Conservation (phyloP, 2,113 vertebrate genomes). For the Bufo gargarizans region DNA sequence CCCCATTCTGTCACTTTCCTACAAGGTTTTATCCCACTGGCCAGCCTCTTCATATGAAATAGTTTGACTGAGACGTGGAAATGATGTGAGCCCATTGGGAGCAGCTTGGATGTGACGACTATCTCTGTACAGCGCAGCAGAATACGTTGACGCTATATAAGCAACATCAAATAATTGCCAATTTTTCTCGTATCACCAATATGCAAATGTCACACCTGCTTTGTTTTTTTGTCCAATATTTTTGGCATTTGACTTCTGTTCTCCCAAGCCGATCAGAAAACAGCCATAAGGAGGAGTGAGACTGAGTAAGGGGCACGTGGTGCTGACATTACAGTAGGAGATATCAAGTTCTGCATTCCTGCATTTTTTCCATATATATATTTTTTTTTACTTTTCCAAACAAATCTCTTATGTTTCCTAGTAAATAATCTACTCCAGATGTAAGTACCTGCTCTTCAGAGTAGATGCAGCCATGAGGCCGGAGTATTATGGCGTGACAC, state of each 20-base stretch:
- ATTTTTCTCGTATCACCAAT: background rate
- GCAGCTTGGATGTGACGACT: too few species aligned
- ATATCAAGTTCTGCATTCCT: slow-evolving; percentile 28
- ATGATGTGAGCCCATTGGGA: too few species aligned
- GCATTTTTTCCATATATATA: background rate
- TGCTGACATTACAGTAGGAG: slow-evolving; percentile 2
- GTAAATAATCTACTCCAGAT: slow-evolving; percentile 44
- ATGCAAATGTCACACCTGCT: background rate
- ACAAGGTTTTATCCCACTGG: too few species aligned
- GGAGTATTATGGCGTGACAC: slow-evolving; percentile 6
- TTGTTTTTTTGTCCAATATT: background rate
- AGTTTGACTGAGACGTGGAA: too few species aligned
- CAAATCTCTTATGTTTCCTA: slow-evolving; percentile 30
- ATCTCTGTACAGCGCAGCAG: too few species aligned
- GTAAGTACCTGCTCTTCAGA: slow-evolving; percentile 42
- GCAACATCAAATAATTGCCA: too few species aligned
- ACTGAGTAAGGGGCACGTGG: background rate
- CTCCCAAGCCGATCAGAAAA: background rate
- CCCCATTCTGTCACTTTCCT: too few species aligned
- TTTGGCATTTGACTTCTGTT: background rate
- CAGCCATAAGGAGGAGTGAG: background rate
- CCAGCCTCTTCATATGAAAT: too few species aligned
- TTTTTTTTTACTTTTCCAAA: background rate
- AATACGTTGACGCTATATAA: too few species aligned
- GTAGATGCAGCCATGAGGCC: slow-evolving; percentile 14